Evolutionary conservation across 1,140 invertebrate species (phyloP).

Genomic region (Sminthurides bifidus): DNA sequence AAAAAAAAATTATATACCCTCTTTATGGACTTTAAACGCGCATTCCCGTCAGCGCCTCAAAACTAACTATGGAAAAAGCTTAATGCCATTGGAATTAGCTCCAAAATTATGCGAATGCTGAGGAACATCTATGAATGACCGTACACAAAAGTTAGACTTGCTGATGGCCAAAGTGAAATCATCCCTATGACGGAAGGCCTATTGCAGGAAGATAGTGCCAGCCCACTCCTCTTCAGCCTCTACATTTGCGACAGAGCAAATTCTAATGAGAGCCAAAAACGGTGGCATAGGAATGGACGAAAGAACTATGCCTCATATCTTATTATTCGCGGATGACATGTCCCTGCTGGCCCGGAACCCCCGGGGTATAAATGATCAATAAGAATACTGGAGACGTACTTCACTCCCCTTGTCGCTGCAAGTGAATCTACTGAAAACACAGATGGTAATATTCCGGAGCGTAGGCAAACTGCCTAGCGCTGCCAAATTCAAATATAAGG

Average conservation of each 20-base stretch:
- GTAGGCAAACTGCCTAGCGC: too few species aligned
- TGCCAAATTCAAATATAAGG: too few species aligned
- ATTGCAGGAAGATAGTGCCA: constrained; percentile 29
- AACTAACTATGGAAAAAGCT: constrained; percentile 29
- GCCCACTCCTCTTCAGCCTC: constrained; percentile 30
- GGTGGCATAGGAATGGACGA: constrained; percentile 3
- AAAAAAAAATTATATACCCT: constrained; percentile 22
- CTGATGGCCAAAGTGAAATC: background rate
- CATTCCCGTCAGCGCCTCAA: constrained; percentile 30
- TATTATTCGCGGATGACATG: background rate
- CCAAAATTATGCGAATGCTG: constrained; percentile 28
- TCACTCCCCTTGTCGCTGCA: constrained; percentile 9
- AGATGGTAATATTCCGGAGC: constrained; percentile 22
- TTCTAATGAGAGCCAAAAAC: background rate
- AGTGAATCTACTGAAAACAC: constrained; percentile 24
- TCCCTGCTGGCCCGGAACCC: background rate
- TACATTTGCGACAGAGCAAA: constrained; percentile 28
- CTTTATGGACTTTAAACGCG: constrained; percentile 31
- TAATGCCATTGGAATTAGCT: constrained; percentile 19
- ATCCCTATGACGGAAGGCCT: constrained; percentile 25
- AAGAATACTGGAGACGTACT: constrained; percentile 12
- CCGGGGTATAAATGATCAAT: background rate
- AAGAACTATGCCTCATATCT: background rate
- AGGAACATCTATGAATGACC: constrained; percentile 21
- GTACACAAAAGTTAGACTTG: constrained; percentile 6